These are phyloP conservation scores for Salpingus planirostris DNA, from an alignment of 2,888 invertebrate species.

Conservation along the genomic window DNA sequence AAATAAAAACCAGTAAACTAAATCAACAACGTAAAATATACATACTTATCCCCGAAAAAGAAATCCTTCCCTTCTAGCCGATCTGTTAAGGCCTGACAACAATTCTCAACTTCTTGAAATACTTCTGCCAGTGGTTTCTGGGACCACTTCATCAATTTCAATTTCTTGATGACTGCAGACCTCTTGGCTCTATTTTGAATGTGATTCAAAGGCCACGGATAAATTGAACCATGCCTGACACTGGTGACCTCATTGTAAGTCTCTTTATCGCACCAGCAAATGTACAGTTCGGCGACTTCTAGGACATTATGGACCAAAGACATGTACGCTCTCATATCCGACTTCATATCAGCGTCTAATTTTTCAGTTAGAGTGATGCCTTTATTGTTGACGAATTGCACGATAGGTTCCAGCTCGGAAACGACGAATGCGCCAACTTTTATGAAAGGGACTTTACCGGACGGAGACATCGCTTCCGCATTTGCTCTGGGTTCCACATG, in stretches of 20 bases:
- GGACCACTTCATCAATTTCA: slow-evolving; percentile 76
- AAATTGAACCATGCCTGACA: slow-evolving; percentile 77
- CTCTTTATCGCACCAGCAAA: slow-evolving; percentile 76
- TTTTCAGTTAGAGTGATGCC: slow-evolving; percentile 65
- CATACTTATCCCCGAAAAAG: slow-evolving; percentile 73
- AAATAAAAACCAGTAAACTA: background rate
- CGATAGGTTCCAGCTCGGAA: slow-evolving; percentile 86
- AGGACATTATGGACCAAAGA: slow-evolving; percentile 82
- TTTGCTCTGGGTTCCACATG: slow-evolving; percentile 76
- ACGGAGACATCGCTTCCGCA: slow-evolving; percentile 95
- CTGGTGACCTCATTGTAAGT: slow-evolving; percentile 77
- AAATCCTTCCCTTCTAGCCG: slow-evolving; percentile 70
- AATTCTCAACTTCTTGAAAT: slow-evolving; percentile 67
- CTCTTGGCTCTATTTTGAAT: slow-evolving; percentile 73
- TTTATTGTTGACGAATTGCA: slow-evolving; percentile 79
- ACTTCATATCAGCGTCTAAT: slow-evolving; percentile 66
- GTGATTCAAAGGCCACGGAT: slow-evolving; percentile 86
- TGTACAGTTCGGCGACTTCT: slow-evolving; percentile 84
- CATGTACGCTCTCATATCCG: slow-evolving; percentile 91
- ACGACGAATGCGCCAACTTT: slow-evolving; percentile 82
- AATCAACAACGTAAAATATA: slow-evolving; percentile 20
- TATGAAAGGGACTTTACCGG: slow-evolving; percentile 86
- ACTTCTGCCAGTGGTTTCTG: slow-evolving; percentile 73
- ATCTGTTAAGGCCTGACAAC: slow-evolving; percentile 79
- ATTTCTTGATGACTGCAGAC: slow-evolving; percentile 55